Percentiles rank a stretch among this genome's conserved stretches.
Conservation (phyloP, 2,113 vertebrate genomes). For the Platycercus adscitus region DNA sequence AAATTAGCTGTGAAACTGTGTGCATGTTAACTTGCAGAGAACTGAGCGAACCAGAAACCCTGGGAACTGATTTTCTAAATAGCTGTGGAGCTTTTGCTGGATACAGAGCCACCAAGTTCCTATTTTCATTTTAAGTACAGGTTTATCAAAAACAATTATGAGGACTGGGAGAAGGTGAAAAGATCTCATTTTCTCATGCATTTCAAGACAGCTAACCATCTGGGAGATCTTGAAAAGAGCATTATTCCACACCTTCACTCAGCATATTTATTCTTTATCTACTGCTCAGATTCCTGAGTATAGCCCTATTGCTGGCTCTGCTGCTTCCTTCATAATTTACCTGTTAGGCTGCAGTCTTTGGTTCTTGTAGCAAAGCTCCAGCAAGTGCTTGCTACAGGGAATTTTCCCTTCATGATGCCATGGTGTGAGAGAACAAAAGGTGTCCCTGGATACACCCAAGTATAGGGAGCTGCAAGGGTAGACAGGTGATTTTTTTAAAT, state of each 20-base stretch:
- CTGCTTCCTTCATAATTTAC: neutral
- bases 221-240: neutral
- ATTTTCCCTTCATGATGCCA: neutral
- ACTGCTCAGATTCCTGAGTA: neutral
- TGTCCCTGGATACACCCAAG: neutral
- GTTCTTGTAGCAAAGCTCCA: neutral
- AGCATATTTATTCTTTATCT: neutral
- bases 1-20: constrained; percentile 14
- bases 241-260: neutral
- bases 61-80: neutral
- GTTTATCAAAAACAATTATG: neutral
- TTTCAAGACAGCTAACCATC: neutral
- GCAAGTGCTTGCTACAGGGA: neutral
- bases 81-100: neutral
- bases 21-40: neutral
- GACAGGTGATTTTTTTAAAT: neutral
- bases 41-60: neutral
- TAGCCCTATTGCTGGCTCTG: neutral
- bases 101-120: rapidly evolving
- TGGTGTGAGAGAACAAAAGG: neutral
- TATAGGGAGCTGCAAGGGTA: neutral
- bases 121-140: neutral
- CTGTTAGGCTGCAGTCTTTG: neutral
- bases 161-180: neutral
- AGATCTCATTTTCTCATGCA: neutral